Evolutionary conservation across 1,140 invertebrate species (phyloP).

Genomic region (Nomia melanderi): DNA sequence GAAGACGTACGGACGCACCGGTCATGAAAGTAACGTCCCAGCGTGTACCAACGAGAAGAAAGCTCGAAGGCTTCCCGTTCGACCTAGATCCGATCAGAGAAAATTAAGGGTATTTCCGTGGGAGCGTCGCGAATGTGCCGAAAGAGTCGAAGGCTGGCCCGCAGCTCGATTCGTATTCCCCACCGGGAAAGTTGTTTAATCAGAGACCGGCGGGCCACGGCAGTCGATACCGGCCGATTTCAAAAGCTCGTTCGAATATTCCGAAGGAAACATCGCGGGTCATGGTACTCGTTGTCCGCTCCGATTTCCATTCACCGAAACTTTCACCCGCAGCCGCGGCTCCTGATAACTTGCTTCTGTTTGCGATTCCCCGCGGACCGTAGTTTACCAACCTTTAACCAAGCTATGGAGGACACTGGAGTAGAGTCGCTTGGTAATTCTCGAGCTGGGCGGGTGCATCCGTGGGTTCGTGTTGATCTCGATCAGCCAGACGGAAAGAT

Average conservation of each 20-base stretch:
- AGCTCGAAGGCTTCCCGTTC: not conserved
- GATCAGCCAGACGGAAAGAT: conserved; percentile 93
- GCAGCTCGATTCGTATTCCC: not conserved
- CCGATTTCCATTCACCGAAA: conserved; percentile 11
- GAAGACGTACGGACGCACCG: too few relatives aligned
- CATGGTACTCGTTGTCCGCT: conserved; percentile 1
- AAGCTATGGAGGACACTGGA: conserved; percentile 91
- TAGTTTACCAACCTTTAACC: conserved; percentile 87
- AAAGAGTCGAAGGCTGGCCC: conserved; percentile 15
- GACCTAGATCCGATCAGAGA: conserved; percentile 7
- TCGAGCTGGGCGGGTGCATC: conserved; percentile 88
- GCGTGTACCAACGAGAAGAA: not conserved
- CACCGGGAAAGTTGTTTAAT: conserved; percentile 34
- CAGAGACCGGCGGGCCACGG: conserved; percentile 3
- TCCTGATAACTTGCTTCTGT: conserved; percentile 27
- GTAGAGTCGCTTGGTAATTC: conserved; percentile 91
- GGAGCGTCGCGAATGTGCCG: not conserved
- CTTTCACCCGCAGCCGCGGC: conserved; percentile 15
- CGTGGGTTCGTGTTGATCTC: conserved; percentile 96
- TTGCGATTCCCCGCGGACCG: not conserved
- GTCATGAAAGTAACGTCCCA: too few relatives aligned
- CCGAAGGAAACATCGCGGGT: not conserved
- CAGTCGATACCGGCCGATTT: conserved; percentile 31
- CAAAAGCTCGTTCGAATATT: conserved; percentile 24
- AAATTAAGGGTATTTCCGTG: not conserved